phyloP scores from a whole-genome alignment of 2,797 vertebrate genomes.

The Pelobates cultripes region DNA sequence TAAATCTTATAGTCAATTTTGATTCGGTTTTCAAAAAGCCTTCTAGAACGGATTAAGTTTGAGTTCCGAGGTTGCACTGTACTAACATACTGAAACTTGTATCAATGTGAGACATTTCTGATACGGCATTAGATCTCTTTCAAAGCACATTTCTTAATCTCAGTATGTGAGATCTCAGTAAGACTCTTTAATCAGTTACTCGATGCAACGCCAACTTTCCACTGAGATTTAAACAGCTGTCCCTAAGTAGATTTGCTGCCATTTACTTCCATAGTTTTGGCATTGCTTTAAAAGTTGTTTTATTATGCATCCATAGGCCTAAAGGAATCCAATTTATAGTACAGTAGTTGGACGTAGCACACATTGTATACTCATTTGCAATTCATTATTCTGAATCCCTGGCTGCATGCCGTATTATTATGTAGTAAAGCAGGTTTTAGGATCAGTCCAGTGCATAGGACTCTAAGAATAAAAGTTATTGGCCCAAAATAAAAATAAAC shows the following conservation, averaged over 20 bases:
- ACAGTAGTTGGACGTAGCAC: conserved; percentile 17
- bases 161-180: not conserved
- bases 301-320: conserved; percentile 32
- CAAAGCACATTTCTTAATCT: no score
- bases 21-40: no score
- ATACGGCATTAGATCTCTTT: no score
- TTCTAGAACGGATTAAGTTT: no score
- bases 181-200: not conserved
- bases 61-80: no score
- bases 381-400: conserved; percentile 26
- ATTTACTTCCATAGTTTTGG: conserved; percentile 34
- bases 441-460: conserved; percentile 5
- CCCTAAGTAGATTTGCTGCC: conserved; percentile 37
- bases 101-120: no score
- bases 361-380: conserved; percentile 36
- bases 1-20: no score
- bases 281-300: conserved; percentile 33
- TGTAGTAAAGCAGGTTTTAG: conserved; percentile 5
- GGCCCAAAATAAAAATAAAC: conserved; percentile 7
- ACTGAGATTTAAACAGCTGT: conserved; percentile 38
- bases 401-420: conserved; percentile 25
- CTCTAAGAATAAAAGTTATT: no score
- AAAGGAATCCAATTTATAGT: conserved; percentile 22
- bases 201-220: conserved; percentile 8
- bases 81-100: no score